A percentile compares a stretch with the other conserved stretches of the same genome.
Conservation (phyloP, 2,113 vertebrate species). For the Rhea americana region DNA sequence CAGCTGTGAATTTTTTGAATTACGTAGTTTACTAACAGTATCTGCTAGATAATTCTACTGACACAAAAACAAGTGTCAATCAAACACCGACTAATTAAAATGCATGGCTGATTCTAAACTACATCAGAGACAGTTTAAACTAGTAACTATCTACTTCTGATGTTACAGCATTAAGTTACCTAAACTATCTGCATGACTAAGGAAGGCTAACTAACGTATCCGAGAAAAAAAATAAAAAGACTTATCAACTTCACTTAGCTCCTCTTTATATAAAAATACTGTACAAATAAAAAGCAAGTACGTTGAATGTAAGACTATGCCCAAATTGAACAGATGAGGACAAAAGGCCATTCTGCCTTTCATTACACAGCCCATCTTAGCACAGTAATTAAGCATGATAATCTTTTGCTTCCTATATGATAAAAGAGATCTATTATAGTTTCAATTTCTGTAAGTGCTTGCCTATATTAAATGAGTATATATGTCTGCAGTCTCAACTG, state of each 20-base stretch:
- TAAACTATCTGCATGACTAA: constrained; percentile 13
- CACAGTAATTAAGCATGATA: neutral
- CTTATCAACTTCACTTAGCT: neutral
- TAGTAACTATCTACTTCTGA: neutral
- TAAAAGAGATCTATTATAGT: neutral
- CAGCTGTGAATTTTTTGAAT: neutral
- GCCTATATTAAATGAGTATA: neutral
- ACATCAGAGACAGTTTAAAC: neutral
- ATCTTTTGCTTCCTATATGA: neutral
- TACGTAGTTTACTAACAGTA: neutral
- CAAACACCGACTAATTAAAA: neutral
- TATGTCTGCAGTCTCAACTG: neutral
- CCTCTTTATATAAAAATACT: neutral
- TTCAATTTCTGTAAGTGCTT: neutral
- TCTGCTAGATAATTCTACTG: neutral
- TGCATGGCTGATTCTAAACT: neutral
- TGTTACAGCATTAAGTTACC: constrained; percentile 41
- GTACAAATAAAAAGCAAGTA: neutral
- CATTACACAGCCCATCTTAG: neutral
- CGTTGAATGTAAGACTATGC: neutral
- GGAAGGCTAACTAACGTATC: neutral
- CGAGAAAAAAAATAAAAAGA: neutral
- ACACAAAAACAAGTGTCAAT: neutral
- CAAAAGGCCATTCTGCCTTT: neutral
- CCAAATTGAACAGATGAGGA: neutral